Evolutionary conservation across 1,140 invertebrate species (phyloP).

Genomic region (Brachionus calyciflorus): DNA sequence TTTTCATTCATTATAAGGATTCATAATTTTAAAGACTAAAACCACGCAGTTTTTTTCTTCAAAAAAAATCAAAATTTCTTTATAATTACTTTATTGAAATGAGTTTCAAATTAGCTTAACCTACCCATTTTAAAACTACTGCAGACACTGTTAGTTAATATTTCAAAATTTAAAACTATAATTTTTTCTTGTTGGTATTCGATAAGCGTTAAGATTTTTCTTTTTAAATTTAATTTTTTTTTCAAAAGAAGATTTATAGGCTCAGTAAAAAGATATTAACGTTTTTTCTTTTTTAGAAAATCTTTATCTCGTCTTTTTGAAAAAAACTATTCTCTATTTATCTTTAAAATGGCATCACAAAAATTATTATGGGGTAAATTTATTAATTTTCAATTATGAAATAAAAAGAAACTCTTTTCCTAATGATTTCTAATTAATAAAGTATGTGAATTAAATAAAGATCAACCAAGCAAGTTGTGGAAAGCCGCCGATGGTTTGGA

Average conservation of each 20-base stretch:
- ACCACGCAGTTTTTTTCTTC: constrained; percentile 5
- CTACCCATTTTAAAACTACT: no score
- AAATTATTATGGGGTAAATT: constrained; percentile 38
- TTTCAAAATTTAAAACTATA: neutral
- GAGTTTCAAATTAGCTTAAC: neutral
- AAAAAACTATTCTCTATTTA: neutral
- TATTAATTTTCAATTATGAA: neutral
- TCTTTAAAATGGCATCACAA: constrained; percentile 20
- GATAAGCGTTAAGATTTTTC: neutral
- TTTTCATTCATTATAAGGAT: no score
- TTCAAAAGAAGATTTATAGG: no score
- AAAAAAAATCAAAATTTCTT: neutral
- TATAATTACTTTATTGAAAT: neutral
- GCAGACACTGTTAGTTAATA: neutral
- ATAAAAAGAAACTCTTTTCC: neutral
- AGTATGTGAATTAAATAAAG: constrained; percentile 52
- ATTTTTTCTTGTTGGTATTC: no score
- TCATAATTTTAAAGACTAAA: no score
- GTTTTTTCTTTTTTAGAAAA: no score
- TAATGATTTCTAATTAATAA: neutral
- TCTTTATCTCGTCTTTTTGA: neutral
- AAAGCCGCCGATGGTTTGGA: constrained; percentile 48
- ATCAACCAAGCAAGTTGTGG: constrained; percentile 50
- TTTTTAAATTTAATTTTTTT: neutral
- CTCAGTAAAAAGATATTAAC: no score